Conservation (phyloP, 2,113 vertebrate genomes). For the Oreochromis aureus region DNA sequence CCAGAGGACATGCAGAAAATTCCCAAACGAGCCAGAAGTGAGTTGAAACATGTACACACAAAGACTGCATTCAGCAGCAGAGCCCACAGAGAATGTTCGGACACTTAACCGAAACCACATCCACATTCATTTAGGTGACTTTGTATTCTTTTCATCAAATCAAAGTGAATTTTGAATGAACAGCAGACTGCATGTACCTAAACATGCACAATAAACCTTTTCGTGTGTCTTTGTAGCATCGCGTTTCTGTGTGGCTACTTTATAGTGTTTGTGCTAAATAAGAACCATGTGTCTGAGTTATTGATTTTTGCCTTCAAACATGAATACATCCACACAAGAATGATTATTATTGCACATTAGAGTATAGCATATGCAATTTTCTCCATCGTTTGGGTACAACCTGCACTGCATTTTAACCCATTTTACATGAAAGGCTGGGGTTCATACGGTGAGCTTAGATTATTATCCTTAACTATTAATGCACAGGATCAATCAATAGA, state of each 20-base stretch:
- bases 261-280: neutral
- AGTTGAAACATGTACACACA: neutral
- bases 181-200: neutral
- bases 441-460: neutral
- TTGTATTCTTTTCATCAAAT: neutral
- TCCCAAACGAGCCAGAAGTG: neutral
- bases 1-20: neutral
- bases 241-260: neutral
- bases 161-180: neutral
- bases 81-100: neutral
- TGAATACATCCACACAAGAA: too few relatives aligned
- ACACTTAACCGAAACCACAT: neutral
- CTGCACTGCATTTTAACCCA: neutral
- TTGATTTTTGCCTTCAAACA: too few relatives aligned
- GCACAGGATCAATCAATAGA: neutral
- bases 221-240: neutral
- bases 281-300: too few relatives aligned
- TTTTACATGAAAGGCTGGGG: neutral
- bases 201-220: neutral
- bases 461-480: neutral
- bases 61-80: neutral
- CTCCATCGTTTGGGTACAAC: neutral
- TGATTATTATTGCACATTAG: neutral
- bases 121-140: neutral
- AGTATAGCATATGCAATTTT: neutral